Evolutionary conservation across 30 jellyfish, hydroid and myxozoan species (phyloP), one percentile per base, ranked within the genome.

Genomic region (Hydra vulgaris): DNA sequence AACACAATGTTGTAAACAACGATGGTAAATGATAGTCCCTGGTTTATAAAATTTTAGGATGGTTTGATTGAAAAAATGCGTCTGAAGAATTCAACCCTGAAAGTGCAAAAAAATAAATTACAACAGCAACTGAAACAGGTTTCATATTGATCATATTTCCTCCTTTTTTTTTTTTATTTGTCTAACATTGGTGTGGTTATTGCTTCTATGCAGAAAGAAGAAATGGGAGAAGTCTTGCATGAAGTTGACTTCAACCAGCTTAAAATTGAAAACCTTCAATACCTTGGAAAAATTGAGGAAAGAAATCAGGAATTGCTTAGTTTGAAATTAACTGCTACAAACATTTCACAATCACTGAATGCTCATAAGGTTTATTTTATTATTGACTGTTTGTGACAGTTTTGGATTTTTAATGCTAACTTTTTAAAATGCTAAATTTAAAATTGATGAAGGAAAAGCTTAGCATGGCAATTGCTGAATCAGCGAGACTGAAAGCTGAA

Each of bases 211-310:
- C 74, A 89, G 97, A 89, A 89, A 84, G 97, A 89, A 66, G 97
- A 89, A 73, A 89, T 89, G 97, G 97, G 97, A 0, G 97, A 89
- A 81, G 97, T 89, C 21, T 89, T 89, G 12, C 97, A 89, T 70
- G 97, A 89, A 71, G 97, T 89, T 24, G 97, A 89, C 55, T 89
- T 89, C 68, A 89, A 89, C 77, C 97, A 89, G 81, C 75, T 89
- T 56, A 89, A 89, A 69, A 89, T 89, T 61, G 97, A 89, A 76
- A 89, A 89, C 84, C 81, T 95, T 70, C 97, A 89, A 72, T 89
- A 89, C 61, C 89, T 89, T 20, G 97, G 84, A 86, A 89, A 89
- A 77, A 89, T 89, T 66, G 97, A 89, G 54, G 97, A 89, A 76
- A 54, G 97, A 54, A 89, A 89, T 79, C 97, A 89, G 66, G 95